Percentiles rank a stretch among this genome's conserved stretches.
Evolutionary conservation across 1,140 invertebrate genomes (phyloP).

Genomic region (Whitmania pigra): DNA sequence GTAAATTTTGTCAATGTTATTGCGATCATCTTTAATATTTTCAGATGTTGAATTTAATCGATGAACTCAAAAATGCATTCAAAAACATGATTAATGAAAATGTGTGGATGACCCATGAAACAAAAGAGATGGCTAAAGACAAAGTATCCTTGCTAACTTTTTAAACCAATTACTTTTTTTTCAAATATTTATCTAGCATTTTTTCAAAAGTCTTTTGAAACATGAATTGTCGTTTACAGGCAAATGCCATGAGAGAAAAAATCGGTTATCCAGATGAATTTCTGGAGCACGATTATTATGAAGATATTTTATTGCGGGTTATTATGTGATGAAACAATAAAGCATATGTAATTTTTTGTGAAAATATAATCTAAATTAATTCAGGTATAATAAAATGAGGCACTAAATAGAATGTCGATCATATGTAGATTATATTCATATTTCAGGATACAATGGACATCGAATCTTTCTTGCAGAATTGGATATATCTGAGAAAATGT

Average conservation of each 20-base stretch:
- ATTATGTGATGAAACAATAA: too few species aligned
- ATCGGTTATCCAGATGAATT: slow-evolving; percentile 9
- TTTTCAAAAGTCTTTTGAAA: too few species aligned
- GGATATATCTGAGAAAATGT: background rate
- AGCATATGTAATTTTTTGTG: too few species aligned
- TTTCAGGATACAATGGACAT: background rate
- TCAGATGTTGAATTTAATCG: slow-evolving; percentile 71
- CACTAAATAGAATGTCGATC: too few species aligned
- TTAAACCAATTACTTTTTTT: too few species aligned
- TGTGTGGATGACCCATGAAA: slow-evolving; percentile 69
- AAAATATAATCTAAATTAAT: too few species aligned
- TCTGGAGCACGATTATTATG: background rate
- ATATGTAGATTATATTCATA: background rate
- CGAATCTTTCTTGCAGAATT: background rate
- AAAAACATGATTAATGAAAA: slow-evolving; percentile 57
- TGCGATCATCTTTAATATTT: too few species aligned
- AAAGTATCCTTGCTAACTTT: slow-evolving; percentile 48
- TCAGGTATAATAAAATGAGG: too few species aligned
- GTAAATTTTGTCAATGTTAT: too few species aligned
- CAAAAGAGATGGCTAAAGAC: slow-evolving; percentile 59
- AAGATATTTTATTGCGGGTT: background rate
- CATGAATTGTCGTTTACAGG: background rate
- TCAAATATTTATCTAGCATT: too few species aligned
- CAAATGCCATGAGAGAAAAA: slow-evolving; percentile 10
- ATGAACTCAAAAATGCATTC: slow-evolving; percentile 66